Base-by-base conservation (phyloP, 2,113 vertebrate species). In the Morone saxatilis region DNA sequence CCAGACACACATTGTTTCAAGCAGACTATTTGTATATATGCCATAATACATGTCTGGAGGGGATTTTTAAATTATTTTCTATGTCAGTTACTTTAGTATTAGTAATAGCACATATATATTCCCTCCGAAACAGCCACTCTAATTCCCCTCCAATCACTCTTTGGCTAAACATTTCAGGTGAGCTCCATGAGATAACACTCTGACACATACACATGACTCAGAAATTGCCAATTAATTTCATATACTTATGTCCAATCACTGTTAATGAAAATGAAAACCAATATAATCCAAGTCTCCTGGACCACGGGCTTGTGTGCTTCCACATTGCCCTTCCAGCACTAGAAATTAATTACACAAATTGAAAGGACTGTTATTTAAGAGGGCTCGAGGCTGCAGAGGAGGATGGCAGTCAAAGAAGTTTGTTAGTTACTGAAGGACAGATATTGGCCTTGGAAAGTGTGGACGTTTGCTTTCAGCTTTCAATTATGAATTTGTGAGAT, bases 291-390 rank as follows among this genome's bases (percentile, higher is more conserved):
- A 70, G 75, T 72, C 45, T 84, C 59, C 45, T 71, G 70, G 76
- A 83, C 69, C 5, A 16, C 40, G 61, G 68, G 62, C 40, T 67
- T 10, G 17, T 22, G 70, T 53, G 57, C 78, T 79, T 81, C 80
- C 54, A 76, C 25, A 0, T 51, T 60, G 86, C 53, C 82, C 76
- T 70, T 76, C 59, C 41, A 81, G 90, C 78, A 31, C 76, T 11
- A 59, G 57, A 89, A 88, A 88, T 87, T 82, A 90, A 93, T 93
- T 86, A 87, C 76, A 88, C 45, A 80, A 87, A 89, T 82, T 88
- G 73, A 89, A 89, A 86, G 59, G 59, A 76, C 17, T 36, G 81
- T 85, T 91, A 87, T 91, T 90, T 90, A 84, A 89, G 70, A 84
- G 59, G 48, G 60, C 88, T 83, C 0, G 10, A 73, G 89, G 86